These are phyloP conservation scores for Palaemon carinicauda DNA, from an alignment of 1,140 invertebrate genomes.

Conservation along the genomic window DNA sequence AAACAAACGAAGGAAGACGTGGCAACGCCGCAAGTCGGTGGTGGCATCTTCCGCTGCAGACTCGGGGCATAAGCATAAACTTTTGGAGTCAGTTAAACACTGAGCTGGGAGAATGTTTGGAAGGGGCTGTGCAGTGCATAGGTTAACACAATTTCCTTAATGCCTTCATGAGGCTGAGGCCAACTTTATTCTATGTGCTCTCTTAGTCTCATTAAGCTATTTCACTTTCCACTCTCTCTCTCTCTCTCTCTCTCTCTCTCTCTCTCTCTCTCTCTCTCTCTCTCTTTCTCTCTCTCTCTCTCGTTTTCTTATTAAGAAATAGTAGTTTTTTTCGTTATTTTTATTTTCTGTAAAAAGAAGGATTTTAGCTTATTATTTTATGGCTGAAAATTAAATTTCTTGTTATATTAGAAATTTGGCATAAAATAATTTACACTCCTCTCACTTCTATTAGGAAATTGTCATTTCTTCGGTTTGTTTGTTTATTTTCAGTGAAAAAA, in stretches of 20 bases:
- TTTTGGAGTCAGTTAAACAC: constrained; percentile 22
- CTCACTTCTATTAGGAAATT: no score
- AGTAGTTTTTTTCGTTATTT: background rate
- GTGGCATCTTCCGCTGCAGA: background rate
- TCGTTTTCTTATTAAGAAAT: background rate
- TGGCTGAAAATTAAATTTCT: no score
- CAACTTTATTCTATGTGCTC: constrained; percentile 27
- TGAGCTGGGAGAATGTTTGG: constrained; percentile 41
- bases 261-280: constrained; percentile 18
- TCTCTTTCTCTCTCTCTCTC: background rate
- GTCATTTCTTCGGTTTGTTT: no score
- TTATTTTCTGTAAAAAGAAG: background rate
- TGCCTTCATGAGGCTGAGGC: constrained; percentile 37
- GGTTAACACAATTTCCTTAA: constrained; percentile 54
- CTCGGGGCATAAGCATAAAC: constrained; percentile 43
- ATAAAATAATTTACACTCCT: no score
- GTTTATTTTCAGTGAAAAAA: no score
- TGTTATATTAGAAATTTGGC: no score
- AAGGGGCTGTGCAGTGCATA: constrained; percentile 35
- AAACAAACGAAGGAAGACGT: no score
- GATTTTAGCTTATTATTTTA: no score
- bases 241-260: background rate
- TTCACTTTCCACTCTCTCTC: background rate
- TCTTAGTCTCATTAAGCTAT: background rate
- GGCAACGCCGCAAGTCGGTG: no score